phyloP scores from a whole-genome alignment of 2,797 vertebrate species.

The Poeciliopsis turneri region DNA sequence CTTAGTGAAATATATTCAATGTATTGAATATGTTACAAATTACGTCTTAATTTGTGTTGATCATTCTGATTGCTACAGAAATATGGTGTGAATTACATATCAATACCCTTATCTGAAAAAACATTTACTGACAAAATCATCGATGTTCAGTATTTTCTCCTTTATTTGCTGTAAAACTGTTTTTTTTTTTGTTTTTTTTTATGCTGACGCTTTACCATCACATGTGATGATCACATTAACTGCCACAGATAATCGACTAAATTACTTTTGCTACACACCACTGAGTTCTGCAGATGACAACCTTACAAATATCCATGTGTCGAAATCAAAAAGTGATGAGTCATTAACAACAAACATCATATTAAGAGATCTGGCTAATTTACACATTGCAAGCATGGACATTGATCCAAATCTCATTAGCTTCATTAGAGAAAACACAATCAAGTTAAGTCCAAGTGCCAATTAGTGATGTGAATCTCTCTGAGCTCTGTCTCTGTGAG shows the following conservation, averaged over 20 bases:
- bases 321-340: slow-evolving; percentile 36
- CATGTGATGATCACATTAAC: slow-evolving; percentile 38
- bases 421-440: slow-evolving; percentile 58
- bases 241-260: slow-evolving; percentile 38
- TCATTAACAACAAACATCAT: slow-evolving; percentile 37
- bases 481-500: slow-evolving; percentile 42
- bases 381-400: slow-evolving; percentile 26
- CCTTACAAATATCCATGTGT: slow-evolving; percentile 37
- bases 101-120: neutral
- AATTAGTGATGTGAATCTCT: slow-evolving; percentile 56
- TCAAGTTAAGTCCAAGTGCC: slow-evolving; percentile 53
- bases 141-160: slow-evolving; percentile 5
- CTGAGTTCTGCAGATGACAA: slow-evolving; percentile 29
- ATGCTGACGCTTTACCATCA: neutral
- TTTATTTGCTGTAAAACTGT: slow-evolving; percentile 2
- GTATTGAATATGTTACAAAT: too few relatives aligned
- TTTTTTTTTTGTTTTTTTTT: neutral
- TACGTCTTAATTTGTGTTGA: neutral
- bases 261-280: slow-evolving; percentile 42
- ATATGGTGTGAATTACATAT: neutral
- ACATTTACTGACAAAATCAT: neutral
- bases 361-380: slow-evolving; percentile 21
- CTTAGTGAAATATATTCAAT: too few relatives aligned
- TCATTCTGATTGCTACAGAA: too few relatives aligned
- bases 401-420: slow-evolving; percentile 49